Conservation (phyloP, 2,888 invertebrate species). For the Poecilus cupreus region DNA sequence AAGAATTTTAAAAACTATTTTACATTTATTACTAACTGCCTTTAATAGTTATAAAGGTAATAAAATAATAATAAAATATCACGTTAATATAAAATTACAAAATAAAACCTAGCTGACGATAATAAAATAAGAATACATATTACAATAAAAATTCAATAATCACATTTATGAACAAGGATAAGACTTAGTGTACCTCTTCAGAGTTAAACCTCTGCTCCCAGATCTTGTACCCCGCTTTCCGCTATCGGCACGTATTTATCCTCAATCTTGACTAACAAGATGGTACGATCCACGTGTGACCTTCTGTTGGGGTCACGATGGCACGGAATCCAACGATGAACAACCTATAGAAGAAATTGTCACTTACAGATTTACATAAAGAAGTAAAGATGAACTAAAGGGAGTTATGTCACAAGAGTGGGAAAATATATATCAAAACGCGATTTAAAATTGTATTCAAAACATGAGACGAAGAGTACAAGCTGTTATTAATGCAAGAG, state of each 20-base stretch:
- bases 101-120: constrained; percentile 6
- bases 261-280: constrained; percentile 93
- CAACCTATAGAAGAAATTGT: constrained; percentile 76
- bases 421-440: too few species aligned
- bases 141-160: constrained; percentile 28
- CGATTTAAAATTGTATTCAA: too few species aligned
- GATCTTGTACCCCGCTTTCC: constrained; percentile 88
- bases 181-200: too few species aligned
- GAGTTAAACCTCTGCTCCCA: constrained; percentile 68
- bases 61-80: constrained; percentile 46
- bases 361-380: neutral
- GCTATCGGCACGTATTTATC: constrained; percentile 95
- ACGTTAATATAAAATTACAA: constrained; percentile 33
- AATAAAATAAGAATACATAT: constrained; percentile 17
- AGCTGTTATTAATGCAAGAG: too few species aligned
- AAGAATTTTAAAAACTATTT: neutral
- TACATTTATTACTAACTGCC: constrained; percentile 1
- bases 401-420: too few species aligned
- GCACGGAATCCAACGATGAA: constrained; percentile 95
- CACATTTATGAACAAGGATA: constrained; percentile 19
- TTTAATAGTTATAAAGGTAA: neutral
- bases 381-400: constrained; percentile 9
- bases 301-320: constrained; percentile 91
- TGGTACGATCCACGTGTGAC: constrained; percentile 94
- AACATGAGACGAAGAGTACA: too few species aligned